Conservation (phyloP, 2,888 invertebrate species). For the Kryphioiulus occultus region DNA sequence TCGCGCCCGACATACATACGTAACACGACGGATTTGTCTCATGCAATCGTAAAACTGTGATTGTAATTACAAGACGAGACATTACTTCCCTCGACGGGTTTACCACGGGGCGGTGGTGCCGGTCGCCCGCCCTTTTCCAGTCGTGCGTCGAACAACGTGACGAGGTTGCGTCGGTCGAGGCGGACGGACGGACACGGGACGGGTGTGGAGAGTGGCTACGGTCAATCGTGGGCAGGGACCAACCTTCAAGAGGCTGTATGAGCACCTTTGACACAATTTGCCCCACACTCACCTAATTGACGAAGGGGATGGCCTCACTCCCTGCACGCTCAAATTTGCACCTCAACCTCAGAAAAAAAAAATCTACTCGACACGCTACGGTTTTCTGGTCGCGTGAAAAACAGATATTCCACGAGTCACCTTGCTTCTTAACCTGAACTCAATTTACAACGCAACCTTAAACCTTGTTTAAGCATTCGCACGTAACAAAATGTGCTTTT, state of each 20-base stretch:
- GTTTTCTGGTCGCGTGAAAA: too few relatives aligned
- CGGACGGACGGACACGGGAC: not conserved
- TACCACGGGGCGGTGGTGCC: not conserved
- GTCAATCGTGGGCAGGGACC: not conserved
- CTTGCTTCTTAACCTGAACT: too few relatives aligned
- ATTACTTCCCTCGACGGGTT: constrained; percentile 3
- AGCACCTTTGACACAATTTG: constrained; percentile 53
- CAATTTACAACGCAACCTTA: too few relatives aligned
- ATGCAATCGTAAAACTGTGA: not conserved
- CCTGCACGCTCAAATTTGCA: not conserved
- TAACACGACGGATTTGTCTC: not conserved
- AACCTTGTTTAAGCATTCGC: too few relatives aligned
- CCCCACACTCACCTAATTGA: constrained; percentile 44
- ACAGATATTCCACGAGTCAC: too few relatives aligned
- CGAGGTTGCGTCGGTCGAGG: not conserved
- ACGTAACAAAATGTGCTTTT: too few relatives aligned
- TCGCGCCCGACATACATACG: too few relatives aligned
- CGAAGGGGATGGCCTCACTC: constrained; percentile 49
- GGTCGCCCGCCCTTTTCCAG: not conserved
- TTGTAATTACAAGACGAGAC: constrained; percentile 21
- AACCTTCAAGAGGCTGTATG: constrained; percentile 52
- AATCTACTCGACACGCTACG: not conserved
- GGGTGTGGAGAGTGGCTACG: not conserved
- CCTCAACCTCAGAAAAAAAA: not conserved
- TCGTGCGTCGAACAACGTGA: too few relatives aligned